phyloP scores from a whole-genome alignment of 2,113 vertebrate genomes.

The Pandion haliaetus region DNA sequence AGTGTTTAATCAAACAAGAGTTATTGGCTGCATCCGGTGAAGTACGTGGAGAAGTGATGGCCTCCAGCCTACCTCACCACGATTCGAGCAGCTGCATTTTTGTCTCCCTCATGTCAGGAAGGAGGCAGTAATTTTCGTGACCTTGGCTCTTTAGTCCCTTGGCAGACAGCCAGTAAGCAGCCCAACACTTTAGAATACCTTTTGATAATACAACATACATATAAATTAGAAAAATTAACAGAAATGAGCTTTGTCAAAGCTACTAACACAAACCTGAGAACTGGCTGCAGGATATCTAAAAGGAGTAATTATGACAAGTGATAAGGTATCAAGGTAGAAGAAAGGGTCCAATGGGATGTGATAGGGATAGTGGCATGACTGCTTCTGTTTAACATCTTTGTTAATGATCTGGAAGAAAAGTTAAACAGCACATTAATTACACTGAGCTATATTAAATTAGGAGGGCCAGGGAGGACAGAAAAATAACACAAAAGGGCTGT shows the following conservation, averaged over 20 bases:
- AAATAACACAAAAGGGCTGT: constrained; percentile 21
- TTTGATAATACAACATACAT: neutral
- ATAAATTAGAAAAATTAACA: neutral
- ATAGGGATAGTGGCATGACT: neutral
- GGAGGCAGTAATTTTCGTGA: neutral
- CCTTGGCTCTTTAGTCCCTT: neutral
- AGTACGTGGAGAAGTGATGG: neutral
- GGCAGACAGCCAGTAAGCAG: neutral
- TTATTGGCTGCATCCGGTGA: neutral
- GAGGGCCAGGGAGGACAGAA: constrained; percentile 25
- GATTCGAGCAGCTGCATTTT: neutral
- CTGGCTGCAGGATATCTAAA: neutral
- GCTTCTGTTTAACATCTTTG: constrained; percentile 49
- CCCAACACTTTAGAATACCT: neutral
- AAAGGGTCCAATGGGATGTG: neutral
- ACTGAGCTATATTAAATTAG: constrained; percentile 47
- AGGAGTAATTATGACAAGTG: neutral
- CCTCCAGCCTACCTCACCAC: neutral
- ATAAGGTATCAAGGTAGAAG: constrained; percentile 9
- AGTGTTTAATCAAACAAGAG: neutral
- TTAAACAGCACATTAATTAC: constrained; percentile 55
- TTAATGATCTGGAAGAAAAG: constrained; percentile 37
- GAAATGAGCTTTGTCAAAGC: neutral
- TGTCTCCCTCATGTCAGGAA: neutral
- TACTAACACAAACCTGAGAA: neutral